These are phyloP conservation scores for Heliconius ethilla DNA, from an alignment of 2,888 invertebrate genomes.

Conservation along the genomic window DNA sequence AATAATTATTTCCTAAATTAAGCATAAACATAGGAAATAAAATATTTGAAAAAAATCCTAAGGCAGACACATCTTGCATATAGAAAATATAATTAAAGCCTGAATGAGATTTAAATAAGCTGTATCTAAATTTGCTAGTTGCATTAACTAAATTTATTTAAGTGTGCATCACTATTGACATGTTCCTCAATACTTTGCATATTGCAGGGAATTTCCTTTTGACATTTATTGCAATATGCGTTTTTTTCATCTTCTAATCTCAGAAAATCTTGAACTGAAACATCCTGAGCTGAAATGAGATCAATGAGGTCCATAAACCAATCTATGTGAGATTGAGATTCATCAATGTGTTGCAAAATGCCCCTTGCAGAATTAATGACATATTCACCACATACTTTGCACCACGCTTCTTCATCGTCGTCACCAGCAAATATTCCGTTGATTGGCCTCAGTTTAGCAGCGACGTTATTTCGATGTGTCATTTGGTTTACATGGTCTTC, in stretches of 20 bases:
- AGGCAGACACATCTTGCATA: not conserved
- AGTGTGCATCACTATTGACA: slow-evolving; percentile 59
- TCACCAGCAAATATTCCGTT: slow-evolving; percentile 64
- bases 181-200: slow-evolving; percentile 56
- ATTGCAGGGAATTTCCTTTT: slow-evolving; percentile 57
- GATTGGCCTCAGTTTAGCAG: slow-evolving; percentile 58
- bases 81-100: slow-evolving; percentile 24
- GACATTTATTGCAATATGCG: slow-evolving; percentile 63
- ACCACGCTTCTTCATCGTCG: slow-evolving; percentile 58
- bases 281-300: slow-evolving; percentile 56
- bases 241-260: slow-evolving; percentile 59
- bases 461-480: slow-evolving; percentile 58
- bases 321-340: slow-evolving; percentile 57
- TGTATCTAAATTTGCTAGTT: slow-evolving; percentile 13
- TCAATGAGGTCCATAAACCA: slow-evolving; percentile 66
- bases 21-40: slow-evolving; percentile 4
- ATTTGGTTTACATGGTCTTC: slow-evolving; percentile 63
- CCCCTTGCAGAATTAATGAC: slow-evolving; percentile 59
- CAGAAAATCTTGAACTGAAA: slow-evolving; percentile 58
- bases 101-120: slow-evolving; percentile 22
- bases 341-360: slow-evolving; percentile 61
- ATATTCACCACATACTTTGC: slow-evolving; percentile 60
- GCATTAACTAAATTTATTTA: slow-evolving; percentile 54
- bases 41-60: not conserved
- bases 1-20: slow-evolving; percentile 10